Evolutionary conservation across 2,888 invertebrate species (phyloP).

Genomic region (Chalcis sispes): DNA sequence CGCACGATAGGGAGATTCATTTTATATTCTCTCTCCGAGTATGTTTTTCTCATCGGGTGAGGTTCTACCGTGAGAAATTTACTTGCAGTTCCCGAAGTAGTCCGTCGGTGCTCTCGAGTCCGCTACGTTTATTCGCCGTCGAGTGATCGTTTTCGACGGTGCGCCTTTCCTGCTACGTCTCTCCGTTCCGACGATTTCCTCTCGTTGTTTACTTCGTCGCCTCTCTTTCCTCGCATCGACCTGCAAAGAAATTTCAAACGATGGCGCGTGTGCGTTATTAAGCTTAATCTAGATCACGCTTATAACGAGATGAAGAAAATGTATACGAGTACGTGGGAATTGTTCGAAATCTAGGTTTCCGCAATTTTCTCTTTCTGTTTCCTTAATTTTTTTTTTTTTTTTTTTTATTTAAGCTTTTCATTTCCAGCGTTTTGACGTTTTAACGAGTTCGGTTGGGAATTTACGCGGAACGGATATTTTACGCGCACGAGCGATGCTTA

Average conservation of each 20-base stretch:
- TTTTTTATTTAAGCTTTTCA: no score
- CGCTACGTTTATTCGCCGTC: no score
- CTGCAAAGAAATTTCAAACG: background rate
- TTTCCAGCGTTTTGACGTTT: no score
- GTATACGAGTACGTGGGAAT: no score
- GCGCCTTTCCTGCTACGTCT: background rate
- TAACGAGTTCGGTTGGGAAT: no score
- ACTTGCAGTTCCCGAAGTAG: constrained; percentile 63
- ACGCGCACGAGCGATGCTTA: no score
- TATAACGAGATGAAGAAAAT: no score
- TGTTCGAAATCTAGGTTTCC: no score
- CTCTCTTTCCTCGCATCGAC: background rate
- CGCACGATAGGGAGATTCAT: background rate
- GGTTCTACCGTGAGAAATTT: constrained; percentile 61
- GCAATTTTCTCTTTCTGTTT: background rate
- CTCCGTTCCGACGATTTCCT: background rate
- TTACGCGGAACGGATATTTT: no score
- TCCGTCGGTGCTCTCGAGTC: constrained; percentile 28
- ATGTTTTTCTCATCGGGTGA: background rate
- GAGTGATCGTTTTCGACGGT: constrained; percentile 18
- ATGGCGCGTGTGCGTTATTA: background rate
- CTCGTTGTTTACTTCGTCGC: background rate
- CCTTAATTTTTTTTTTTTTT: background rate
- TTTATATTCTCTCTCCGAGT: background rate
- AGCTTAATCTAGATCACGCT: background rate